These are phyloP conservation scores for Pachymerium ferrugineum DNA, from an alignment of 2,888 invertebrate species.

Conservation along the genomic window DNA sequence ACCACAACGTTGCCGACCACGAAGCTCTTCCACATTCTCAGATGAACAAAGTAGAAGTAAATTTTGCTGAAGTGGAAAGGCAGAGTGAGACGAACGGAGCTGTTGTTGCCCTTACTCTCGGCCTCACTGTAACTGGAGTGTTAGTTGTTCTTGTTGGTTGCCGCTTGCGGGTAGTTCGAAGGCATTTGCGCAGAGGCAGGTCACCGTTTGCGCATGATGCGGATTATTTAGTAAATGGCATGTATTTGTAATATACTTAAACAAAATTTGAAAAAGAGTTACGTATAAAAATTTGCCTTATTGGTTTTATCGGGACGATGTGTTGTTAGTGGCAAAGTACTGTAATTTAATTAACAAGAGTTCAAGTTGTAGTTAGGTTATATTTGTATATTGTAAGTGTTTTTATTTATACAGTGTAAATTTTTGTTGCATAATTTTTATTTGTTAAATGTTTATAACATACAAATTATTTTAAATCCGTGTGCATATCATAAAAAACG, in stretches of 20 bases:
- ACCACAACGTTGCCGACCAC: not conserved
- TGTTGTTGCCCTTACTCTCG: conserved; percentile 69
- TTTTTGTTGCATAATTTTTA: too few species aligned
- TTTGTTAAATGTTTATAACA: too few species aligned
- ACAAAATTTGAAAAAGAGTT: too few species aligned
- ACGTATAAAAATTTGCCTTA: too few species aligned
- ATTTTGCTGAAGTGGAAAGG: conserved; percentile 40
- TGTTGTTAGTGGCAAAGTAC: too few species aligned
- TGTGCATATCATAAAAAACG: too few species aligned
- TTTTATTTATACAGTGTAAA: too few species aligned
- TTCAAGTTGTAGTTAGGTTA: too few species aligned
- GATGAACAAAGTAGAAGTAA: conserved; percentile 32
- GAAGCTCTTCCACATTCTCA: conserved; percentile 38
- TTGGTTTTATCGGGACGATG: too few species aligned
- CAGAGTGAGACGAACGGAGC: conserved; percentile 60
- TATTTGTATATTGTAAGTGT: too few species aligned
- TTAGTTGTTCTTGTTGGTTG: conserved; percentile 77
- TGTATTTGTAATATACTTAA: conserved; percentile 78
- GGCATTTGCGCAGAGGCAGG: conserved; percentile 67
- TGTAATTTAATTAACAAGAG: too few species aligned
- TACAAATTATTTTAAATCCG: too few species aligned
- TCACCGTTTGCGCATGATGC: conserved; percentile 84
- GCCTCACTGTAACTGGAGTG: conserved; percentile 71
- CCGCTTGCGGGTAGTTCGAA: conserved; percentile 66
- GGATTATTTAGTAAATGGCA: conserved; percentile 94